Base-by-base conservation (phyloP, 2,797 vertebrate species). In the Pseudochromis fuscus region DNA sequence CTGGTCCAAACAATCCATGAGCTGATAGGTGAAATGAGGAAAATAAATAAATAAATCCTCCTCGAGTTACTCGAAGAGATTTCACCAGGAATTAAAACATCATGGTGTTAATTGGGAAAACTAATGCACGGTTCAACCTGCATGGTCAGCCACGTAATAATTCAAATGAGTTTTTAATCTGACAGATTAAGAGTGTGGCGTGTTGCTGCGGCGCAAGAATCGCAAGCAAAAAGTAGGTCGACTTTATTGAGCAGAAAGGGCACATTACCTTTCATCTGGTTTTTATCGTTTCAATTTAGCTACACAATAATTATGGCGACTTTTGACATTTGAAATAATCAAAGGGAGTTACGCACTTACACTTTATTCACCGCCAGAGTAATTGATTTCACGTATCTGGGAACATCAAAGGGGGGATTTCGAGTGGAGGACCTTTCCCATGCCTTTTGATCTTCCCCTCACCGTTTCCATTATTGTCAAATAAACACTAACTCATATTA, bases 131-230 rank as follows among this genome's bases (percentile, higher is more conserved):
- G 44, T 82, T 88, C 79, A 82, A 82, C 72, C 76, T 65, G 69
- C 71, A 70, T 33, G 66, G 56, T 57, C 73, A 62, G 63, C 31
- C 46, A 49, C 69, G 40, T 84, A 59, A 85, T 84, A 79, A 79
- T 63, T 79, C 64, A 83, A 85, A 84, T 83, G 46, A 66, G 66
- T 30, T 68, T 73, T 80, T 84, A 91, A 88, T 89, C 81, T 69
- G 42, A 25, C 37, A 72, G 78, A 88, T 90, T 88, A 79, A 31
- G 57, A 61, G 46, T 23, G 44, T 6, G 42, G 28, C 16, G 10
- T 7, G 48, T 55, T 61, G 33, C 37, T 18, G 56, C 23, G 15
- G 30, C 0, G 0, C 1, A 38, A 53, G 37, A 58, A 46, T 15
- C n/a, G 1, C 5, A 0, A 68, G 28, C 55, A 23, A 67, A 57